A percentile compares a stretch with the other conserved stretches of the same genome.
These are phyloP conservation scores for Equus quagga DNA, from an alignment of 2,113 vertebrate genomes.

Conservation along the genomic window DNA sequence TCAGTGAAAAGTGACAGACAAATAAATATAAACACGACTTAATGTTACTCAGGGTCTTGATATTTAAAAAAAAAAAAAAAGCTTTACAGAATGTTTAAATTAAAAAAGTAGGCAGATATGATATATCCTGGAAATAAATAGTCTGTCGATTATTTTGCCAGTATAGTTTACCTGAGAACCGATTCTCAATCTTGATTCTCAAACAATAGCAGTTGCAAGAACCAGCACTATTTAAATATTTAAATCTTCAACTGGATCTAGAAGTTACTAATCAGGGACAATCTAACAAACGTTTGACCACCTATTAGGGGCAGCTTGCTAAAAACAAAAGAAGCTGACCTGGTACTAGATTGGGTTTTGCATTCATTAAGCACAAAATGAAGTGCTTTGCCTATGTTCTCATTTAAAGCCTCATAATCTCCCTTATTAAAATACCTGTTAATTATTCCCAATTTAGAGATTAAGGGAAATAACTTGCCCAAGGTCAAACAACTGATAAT, in stretches of 20 bases:
- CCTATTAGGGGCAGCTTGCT: not conserved
- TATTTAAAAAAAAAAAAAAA: not conserved
- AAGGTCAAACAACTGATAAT: not conserved
- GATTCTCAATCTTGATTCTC: not conserved
- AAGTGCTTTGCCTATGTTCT: conserved; percentile 1
- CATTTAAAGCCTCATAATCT: not conserved
- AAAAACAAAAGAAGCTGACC: not conserved
- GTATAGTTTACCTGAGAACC: conserved; percentile 9
- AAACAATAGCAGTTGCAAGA: not conserved
- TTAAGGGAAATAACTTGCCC: conserved; percentile 29
- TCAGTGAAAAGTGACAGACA: not conserved
- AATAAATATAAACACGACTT: conserved; percentile 41
- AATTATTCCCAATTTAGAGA: conserved; percentile 31
- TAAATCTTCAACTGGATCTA: not conserved
- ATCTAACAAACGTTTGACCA: conserved; percentile 43
- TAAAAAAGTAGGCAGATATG: not conserved
- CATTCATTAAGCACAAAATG: conserved; percentile 16
- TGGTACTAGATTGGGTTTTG: not conserved
- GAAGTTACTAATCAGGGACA: conserved; percentile 3
- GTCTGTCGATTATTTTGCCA: conserved; percentile 15
- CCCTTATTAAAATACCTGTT: conserved; percentile 6
- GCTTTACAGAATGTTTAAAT: not conserved
- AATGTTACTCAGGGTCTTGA: not conserved
- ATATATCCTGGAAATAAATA: not conserved
- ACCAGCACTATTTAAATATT: conserved; percentile 9